Evolutionary conservation across 2,113 vertebrate genomes (phyloP).

Genomic region (Zingel zingel): DNA sequence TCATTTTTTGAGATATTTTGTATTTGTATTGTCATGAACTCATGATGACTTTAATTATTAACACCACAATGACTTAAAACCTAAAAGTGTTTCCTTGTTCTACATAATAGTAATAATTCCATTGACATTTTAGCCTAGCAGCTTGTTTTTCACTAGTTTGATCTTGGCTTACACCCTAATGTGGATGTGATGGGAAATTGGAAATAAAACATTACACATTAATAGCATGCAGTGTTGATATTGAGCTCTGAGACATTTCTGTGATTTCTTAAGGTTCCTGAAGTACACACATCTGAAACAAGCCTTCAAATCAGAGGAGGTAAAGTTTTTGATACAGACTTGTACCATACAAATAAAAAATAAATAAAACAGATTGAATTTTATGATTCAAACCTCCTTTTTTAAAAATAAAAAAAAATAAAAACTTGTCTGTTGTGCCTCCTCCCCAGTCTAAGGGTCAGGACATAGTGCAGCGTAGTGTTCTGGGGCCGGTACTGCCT

Average conservation of each 20-base stretch:
- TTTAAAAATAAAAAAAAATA: not conserved
- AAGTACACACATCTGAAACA: constrained; percentile 98
- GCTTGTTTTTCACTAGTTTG: not conserved
- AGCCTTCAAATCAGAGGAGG: constrained; percentile 98
- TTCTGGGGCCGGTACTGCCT: constrained; percentile 94
- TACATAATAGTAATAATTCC: not conserved
- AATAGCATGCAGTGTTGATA: not conserved
- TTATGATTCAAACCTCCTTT: not conserved
- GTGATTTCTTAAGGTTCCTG: constrained; percentile 88
- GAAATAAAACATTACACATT: not conserved
- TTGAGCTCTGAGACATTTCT: constrained; percentile 9
- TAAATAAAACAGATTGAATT: not conserved
- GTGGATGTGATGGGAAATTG: not conserved
- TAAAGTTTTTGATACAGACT: constrained; percentile 55
- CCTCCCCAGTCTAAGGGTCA: constrained; percentile 90
- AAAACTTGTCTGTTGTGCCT: not conserved
- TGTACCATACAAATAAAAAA: not conserved
- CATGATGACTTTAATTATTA: not conserved
- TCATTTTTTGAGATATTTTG: not conserved
- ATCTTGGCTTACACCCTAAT: not conserved
- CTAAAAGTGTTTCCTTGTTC: not conserved
- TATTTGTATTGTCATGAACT: not conserved
- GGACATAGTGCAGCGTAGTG: constrained; percentile 96
- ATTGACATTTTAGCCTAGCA: not conserved
- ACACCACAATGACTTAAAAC: not conserved